phyloP scores from a whole-genome alignment of 2,113 vertebrate species.

The Eretmochelys imbricata region DNA sequence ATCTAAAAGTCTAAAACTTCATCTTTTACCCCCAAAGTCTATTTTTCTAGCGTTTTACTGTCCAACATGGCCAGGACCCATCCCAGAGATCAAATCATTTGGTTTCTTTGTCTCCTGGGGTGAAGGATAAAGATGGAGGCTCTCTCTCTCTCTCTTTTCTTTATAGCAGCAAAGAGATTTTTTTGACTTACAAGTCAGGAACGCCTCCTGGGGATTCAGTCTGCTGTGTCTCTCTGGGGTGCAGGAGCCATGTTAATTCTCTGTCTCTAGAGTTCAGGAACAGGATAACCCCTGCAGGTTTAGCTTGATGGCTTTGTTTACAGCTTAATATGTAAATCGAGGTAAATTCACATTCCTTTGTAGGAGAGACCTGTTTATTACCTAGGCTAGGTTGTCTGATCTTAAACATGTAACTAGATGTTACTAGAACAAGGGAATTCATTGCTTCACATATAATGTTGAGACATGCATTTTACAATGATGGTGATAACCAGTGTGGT shows the following conservation, averaged over 20 bases:
- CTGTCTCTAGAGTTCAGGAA: neutral
- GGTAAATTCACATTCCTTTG: neutral
- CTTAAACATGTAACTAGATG: neutral
- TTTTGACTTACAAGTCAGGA: neutral
- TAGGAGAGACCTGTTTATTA: neutral
- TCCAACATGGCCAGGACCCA: neutral
- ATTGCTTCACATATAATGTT: neutral
- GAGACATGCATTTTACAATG: neutral
- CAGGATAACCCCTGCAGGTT: neutral
- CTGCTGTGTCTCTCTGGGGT: neutral
- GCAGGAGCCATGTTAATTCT: neutral
- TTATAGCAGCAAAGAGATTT: neutral
- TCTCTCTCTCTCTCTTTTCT: neutral
- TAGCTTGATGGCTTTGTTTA: neutral
- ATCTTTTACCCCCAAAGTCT: neutral
- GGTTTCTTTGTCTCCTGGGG: neutral
- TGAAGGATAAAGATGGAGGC: neutral
- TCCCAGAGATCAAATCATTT: neutral
- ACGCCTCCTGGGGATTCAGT: neutral
- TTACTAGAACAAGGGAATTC: neutral
- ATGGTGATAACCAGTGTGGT: neutral
- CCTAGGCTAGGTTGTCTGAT: neutral
- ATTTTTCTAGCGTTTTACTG: neutral
- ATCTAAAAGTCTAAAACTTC: neutral
- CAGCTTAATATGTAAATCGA: neutral